These are phyloP conservation scores for Apis laboriosa DNA, from an alignment of 1,140 invertebrate genomes.

Conservation along the genomic window DNA sequence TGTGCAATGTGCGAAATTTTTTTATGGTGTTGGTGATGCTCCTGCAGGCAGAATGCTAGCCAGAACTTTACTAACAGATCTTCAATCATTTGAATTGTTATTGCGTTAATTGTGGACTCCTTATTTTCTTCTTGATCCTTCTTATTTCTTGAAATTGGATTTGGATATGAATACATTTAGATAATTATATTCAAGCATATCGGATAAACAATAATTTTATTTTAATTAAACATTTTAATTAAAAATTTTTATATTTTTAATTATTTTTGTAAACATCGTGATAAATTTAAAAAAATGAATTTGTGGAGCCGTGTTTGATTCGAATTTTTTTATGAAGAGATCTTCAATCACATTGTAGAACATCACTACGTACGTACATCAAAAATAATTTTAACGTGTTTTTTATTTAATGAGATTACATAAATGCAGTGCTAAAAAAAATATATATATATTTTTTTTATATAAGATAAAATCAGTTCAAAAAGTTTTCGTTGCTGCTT, in stretches of 20 bases:
- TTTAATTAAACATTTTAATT: constrained; percentile 13
- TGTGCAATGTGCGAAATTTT: too few species aligned
- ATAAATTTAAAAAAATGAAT: not conserved
- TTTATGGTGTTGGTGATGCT: too few species aligned
- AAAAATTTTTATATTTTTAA: constrained; percentile 25
- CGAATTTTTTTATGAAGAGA: constrained; percentile 12
- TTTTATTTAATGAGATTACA: constrained; percentile 23
- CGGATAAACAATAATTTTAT: not conserved
- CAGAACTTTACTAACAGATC: too few species aligned
- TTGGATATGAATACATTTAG: too few species aligned
- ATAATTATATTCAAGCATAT: not conserved
- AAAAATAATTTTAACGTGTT: constrained; percentile 28
- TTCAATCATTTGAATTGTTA: too few species aligned
- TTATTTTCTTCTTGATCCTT: too few species aligned
- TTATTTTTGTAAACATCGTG: constrained; percentile 19
- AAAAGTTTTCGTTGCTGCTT: constrained; percentile 28
- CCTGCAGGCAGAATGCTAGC: too few species aligned
- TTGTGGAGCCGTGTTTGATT: not conserved
- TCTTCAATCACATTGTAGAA: constrained; percentile 16
- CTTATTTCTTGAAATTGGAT: too few species aligned
- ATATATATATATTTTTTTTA: not conserved
- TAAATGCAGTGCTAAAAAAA: constrained; percentile 17
- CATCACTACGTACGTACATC: constrained; percentile 32
- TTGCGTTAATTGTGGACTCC: too few species aligned
- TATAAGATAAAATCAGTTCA: not conserved